phyloP scores from a whole-genome alignment of 2,113 vertebrate species.

The Pristiophorus japonicus region DNA sequence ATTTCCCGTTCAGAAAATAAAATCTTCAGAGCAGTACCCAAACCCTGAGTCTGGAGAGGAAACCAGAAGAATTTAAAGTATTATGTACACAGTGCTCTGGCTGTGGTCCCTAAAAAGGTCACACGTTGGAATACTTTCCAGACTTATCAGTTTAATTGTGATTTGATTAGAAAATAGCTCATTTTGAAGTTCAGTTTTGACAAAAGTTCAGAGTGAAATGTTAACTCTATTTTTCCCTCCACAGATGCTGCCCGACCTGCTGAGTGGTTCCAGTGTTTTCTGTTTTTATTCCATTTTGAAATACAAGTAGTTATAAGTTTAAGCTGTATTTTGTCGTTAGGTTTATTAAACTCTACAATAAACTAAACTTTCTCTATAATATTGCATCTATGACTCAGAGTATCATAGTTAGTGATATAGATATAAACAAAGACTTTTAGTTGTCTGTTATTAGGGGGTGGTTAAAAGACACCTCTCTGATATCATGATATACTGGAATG shows the following conservation, averaged over 20 bases:
- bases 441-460: too few relatives aligned
- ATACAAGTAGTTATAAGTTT: neutral
- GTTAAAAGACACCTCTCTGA: too few relatives aligned
- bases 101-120: neutral
- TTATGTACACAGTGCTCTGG: neutral
- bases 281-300: neutral
- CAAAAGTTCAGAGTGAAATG: neutral
- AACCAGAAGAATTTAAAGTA: neutral
- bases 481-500: too few relatives aligned
- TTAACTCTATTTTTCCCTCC: neutral
- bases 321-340: neutral
- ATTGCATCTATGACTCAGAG: neutral
- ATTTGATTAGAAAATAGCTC: neutral
- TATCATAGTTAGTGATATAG: too few relatives aligned
- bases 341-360: neutral
- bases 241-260: neutral
- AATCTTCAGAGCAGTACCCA: conserved; percentile 92
- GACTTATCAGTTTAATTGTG: neutral
- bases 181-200: neutral
- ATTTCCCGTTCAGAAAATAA: conserved; percentile 95
- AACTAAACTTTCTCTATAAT: neutral
- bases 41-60: conserved; percentile 75
- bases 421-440: too few relatives aligned
- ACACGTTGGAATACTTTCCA: neutral
- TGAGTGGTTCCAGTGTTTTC: neutral